Evolutionary conservation across 2,113 vertebrate genomes (phyloP), one percentile per base, ranked within the genome.

Genomic region (Anthoscopus minutus): DNA sequence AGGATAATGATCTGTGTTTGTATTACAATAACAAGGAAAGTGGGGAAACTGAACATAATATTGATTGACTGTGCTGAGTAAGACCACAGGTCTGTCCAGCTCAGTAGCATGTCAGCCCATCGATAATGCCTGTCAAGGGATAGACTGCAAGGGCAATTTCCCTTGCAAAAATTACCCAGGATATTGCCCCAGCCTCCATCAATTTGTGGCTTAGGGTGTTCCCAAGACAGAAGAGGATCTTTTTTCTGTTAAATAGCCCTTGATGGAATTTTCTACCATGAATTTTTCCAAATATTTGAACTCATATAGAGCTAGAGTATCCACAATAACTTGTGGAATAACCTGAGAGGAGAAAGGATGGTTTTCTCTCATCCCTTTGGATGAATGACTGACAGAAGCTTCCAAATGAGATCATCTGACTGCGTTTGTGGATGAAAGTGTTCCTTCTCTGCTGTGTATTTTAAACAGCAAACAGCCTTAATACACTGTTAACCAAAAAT

Each of bases 401-500:
- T 92, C 77, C 93, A 67, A 48, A 67, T 51, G 35, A 93, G 57
- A 94, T 86, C 86, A 4, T 64, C 87, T 89, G 79, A 94, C 84
- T 95, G 82, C 92, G 56, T 86, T 92, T 93, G 35, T 90, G 85
- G 90, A 92, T 95, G 74, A 89, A 96, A 94, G 51, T 93, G 64
- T 87, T 93, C 54, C 72, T 78, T 91, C 87, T 94, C 71, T 94
- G 95, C 95, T 97, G 92, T 83, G 37, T 86, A 37, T 93, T 94
- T 94, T 89, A 84, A 94, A 88, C 96, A 96, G 91, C 85, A 96
- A 92, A 67, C 92, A 92, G 95, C 91, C 93, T 93, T 93, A 95
- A 92, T 93, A 94, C 93, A 93, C 96, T 96, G 84, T 92, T 96
- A 88, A 94, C 86, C 92, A 90, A 92, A 94, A 96, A 89, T 95